Evolutionary conservation across 2,113 vertebrate genomes (phyloP).

Genomic region (Bubo blakistoni): DNA sequence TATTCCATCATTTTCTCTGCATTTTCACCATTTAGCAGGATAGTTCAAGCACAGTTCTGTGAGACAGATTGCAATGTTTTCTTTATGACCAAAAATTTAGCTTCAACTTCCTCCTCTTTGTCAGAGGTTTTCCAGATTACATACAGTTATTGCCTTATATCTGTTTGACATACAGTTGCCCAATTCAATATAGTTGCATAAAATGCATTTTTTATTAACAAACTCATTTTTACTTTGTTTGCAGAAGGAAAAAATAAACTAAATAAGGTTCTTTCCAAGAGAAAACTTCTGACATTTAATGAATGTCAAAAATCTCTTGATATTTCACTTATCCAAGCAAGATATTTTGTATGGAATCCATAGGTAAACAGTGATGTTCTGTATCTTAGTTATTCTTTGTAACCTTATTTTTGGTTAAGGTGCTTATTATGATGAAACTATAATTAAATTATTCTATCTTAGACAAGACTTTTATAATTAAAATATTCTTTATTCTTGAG

Average conservation of each 20-base stretch:
- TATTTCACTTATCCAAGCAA: background rate
- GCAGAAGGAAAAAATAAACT: background rate
- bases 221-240: background rate
- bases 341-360: background rate
- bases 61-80: background rate
- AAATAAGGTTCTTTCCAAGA: background rate
- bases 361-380: background rate
- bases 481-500: background rate
- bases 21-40: background rate
- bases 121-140: background rate
- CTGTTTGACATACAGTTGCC: background rate
- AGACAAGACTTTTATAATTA: background rate
- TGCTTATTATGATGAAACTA: background rate
- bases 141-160: background rate
- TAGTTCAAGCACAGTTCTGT: background rate
- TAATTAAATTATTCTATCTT: background rate
- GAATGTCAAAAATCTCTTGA: background rate
- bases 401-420: background rate
- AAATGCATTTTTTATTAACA: background rate
- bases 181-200: background rate
- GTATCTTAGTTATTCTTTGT: background rate
- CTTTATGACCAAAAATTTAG: background rate
- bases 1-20: background rate
- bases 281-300: background rate
- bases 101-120: background rate